Base-by-base conservation (phyloP, 2,797 vertebrate genomes). In the Notamacropus eugenii region DNA sequence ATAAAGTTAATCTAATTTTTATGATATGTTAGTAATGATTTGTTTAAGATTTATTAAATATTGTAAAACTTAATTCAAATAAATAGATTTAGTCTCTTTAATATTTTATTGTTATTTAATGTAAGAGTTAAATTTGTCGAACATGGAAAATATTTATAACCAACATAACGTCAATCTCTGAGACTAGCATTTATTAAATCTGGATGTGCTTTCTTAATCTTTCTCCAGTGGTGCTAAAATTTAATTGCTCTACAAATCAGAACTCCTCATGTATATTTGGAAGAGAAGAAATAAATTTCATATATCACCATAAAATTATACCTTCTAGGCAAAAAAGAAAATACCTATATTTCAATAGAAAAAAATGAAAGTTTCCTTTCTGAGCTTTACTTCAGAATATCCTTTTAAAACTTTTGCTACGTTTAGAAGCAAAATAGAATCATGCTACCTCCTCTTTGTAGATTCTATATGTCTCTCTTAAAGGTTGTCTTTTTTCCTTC, bases 1-100 rank as follows among this genome's bases (percentile, higher is more conserved):
- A 92, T 34, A 62, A 62, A 95, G 95, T 93, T 62, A 95, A 95
- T 95, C 59, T 93, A 11, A 95, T 50, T 96, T 97, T n/a, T 11
- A 95, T 40, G 91, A 96, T 96, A 91, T 0, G 0, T 24, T 91
- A 31, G 58, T 82, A 93, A 95, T n/a, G 29, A 95, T 91, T 55
- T 54, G 11, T 40, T 96, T 56, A 95, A 91, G 56, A 95, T 31
- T 2, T 96, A 95, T 93, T 92, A 95, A 96, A 97, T 90, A 91
- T 90, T 56, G 27, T 67, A 6, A 55, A 91, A 67, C 54, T 40
- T 92, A 94, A 96, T 91, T 97, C 1, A 93, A 96, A 93, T 24
- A 55, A 82, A 46, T 57, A 91, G 87, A 94, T 82, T 92, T 31
- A 95, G n/a, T 40, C 54, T 87, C 31, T 87, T 93, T 40, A 93